These are phyloP conservation scores for Cheilosia scutellata DNA, from an alignment of 2,888 invertebrate species.

Conservation along the genomic window DNA sequence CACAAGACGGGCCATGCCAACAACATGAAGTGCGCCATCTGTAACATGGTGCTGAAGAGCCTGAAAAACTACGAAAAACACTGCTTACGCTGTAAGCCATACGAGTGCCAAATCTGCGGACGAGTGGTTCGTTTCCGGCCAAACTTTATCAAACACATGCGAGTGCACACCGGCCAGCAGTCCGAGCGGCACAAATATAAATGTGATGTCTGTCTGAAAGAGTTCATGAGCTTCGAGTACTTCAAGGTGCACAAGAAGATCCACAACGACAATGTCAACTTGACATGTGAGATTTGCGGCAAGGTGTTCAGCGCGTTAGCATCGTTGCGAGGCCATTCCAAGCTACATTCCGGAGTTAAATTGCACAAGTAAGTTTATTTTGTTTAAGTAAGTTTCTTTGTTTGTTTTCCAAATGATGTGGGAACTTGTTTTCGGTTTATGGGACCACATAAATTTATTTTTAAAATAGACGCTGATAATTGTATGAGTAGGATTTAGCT, in stretches of 20 bases:
- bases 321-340: conserved; percentile 83
- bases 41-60: conserved; percentile 84
- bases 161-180: conserved; percentile 83
- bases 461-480: no score
- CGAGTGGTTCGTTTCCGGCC: conserved; percentile 84
- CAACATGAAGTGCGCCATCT: conserved; percentile 84
- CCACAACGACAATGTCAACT: conserved; percentile 85
- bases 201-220: conserved; percentile 86
- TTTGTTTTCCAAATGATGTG: not conserved
- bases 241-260: conserved; percentile 86
- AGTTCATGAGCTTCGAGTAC: conserved; percentile 86
- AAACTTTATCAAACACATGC: conserved; percentile 84
- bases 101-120: conserved; percentile 84
- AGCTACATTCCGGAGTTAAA: conserved; percentile 83
- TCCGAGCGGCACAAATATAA: conserved; percentile 85
- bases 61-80: conserved; percentile 84
- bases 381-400: not conserved
- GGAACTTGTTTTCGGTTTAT: not conserved
- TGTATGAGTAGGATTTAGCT: no score
- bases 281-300: conserved; percentile 85
- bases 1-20: conserved; percentile 84
- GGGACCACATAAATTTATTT: not conserved
- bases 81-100: conserved; percentile 83
- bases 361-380: conserved; percentile 82
- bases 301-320: conserved; percentile 85